phyloP scores from a whole-genome alignment of 37 sponge, comb jelly and placozoan species.

The Eunapius fragilis region DNA sequence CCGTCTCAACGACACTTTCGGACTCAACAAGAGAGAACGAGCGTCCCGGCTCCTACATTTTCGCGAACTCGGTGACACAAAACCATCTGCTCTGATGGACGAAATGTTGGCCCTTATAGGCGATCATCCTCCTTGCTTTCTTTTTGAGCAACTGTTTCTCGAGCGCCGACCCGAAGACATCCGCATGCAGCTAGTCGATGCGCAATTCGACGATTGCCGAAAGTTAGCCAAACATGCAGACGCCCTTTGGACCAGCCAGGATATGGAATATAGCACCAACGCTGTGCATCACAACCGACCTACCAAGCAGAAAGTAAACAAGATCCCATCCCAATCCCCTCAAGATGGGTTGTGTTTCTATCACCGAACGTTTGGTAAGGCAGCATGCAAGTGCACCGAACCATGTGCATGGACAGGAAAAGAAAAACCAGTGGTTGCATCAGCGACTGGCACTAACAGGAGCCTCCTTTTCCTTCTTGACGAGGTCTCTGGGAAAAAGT shows the following conservation, averaged over 20 bases:
- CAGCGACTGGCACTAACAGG: not conserved
- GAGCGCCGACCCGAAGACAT: conserved; percentile 14
- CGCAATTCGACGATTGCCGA: not conserved
- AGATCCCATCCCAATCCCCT: not conserved
- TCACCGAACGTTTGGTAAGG: conserved; percentile 10
- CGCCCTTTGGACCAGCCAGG: conserved; percentile 6
- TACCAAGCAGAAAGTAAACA: not conserved
- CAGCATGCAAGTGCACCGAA: conserved; percentile 5
- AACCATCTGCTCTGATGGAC: conserved; percentile 24
- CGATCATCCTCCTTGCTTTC: conserved; percentile 17
- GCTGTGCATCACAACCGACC: not conserved
- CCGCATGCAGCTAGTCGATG: conserved; percentile 3
- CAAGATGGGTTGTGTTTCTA: conserved; percentile 6
- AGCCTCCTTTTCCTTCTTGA: conserved; percentile 12
- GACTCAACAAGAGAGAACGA: conserved; percentile 22
- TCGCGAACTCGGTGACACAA: not conserved
- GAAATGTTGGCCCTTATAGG: conserved; percentile 28
- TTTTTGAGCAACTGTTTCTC: conserved; percentile 37
- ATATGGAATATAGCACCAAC: not conserved
- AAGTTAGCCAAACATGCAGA: conserved; percentile 12
- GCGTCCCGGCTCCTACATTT: conserved; percentile 15
- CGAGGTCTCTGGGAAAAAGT: not conserved
- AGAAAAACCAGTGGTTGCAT: not conserved
- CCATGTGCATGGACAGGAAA: conserved; percentile 24
- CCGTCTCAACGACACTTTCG: conserved; percentile 33